A percentile compares a stretch with the other conserved stretches of the same genome.
These are phyloP conservation scores for Noctua pronuba DNA, from an alignment of 2,888 invertebrate species.

Conservation along the genomic window DNA sequence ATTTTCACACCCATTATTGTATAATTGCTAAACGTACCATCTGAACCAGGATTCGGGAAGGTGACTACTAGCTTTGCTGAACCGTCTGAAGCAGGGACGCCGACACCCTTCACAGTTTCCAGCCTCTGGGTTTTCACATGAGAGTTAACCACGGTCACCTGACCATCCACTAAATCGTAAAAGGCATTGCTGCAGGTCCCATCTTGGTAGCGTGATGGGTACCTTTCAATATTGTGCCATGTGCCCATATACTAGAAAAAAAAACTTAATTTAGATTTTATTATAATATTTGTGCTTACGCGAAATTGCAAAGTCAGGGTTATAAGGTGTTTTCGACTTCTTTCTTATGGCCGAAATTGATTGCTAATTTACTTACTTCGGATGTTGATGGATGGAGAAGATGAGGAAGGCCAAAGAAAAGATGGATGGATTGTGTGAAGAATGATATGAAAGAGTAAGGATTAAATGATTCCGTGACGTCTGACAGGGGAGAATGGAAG, in stretches of 20 bases:
- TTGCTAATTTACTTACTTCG: neutral
- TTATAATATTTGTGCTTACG: neutral
- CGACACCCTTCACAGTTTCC: slow-evolving; percentile 88
- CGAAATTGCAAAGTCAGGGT: neutral
- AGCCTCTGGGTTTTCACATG: slow-evolving; percentile 85
- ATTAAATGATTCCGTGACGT: too few species aligned
- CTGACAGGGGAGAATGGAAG: too few species aligned
- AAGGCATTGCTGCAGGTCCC: slow-evolving; percentile 80
- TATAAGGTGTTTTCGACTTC: neutral
- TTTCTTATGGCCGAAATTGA: neutral
- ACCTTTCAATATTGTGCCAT: slow-evolving; percentile 82
- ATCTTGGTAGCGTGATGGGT: slow-evolving; percentile 76
- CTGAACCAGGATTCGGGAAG: slow-evolving; percentile 88
- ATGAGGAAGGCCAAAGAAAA: too few species aligned
- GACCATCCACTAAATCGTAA: slow-evolving; percentile 74
- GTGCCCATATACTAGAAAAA: slow-evolving; percentile 77
- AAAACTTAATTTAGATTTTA: neutral
- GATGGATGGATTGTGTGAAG: too few species aligned
- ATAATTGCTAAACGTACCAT: slow-evolving; percentile 79
- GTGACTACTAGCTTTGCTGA: slow-evolving; percentile 89
- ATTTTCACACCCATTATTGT: neutral
- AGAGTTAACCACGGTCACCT: slow-evolving; percentile 77
- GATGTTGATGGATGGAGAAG: too few species aligned
- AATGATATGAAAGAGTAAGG: too few species aligned
- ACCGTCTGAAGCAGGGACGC: slow-evolving; percentile 80